Evolutionary conservation across 2,113 vertebrate species (phyloP).

Genomic region (Macrotis lagotis): DNA sequence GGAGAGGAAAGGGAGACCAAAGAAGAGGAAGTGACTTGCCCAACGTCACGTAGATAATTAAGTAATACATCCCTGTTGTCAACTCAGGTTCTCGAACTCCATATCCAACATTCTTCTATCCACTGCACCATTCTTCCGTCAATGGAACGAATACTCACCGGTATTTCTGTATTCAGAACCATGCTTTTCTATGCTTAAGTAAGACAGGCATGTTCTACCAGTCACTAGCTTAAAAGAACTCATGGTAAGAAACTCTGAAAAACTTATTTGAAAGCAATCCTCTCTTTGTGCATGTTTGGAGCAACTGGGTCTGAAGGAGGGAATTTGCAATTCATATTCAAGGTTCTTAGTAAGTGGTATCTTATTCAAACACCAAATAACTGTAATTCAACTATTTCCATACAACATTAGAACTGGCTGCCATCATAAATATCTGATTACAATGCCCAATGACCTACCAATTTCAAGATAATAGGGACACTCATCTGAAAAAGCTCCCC

Average conservation of each 20-base stretch:
- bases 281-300: slow-evolving; percentile 40
- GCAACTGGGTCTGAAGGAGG: slow-evolving; percentile 48
- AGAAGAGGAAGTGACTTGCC: background rate
- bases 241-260: slow-evolving; percentile 18
- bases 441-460: slow-evolving; percentile 78
- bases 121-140: background rate
- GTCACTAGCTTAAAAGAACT: slow-evolving; percentile 29
- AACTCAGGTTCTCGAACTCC: background rate
- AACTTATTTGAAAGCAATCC: slow-evolving; percentile 38
- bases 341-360: slow-evolving; percentile 48
- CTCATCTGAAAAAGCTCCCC: slow-evolving; percentile 69
- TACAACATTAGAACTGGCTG: slow-evolving; percentile 59
- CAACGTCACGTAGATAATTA: background rate
- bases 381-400: slow-evolving; percentile 75
- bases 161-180: slow-evolving; percentile 30
- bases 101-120: background rate
- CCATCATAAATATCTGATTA: slow-evolving; percentile 53
- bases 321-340: slow-evolving; percentile 74
- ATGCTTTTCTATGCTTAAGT: background rate
- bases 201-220: slow-evolving; percentile 17
- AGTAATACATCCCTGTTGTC: background rate
- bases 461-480: slow-evolving; percentile 73
- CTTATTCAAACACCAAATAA: slow-evolving; percentile 76
- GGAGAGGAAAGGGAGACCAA: background rate
- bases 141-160: slow-evolving; percentile 1